Percentiles rank a stretch among this genome's conserved stretches.
phyloP scores from a whole-genome alignment of 2,888 invertebrate genomes.

The Limnephilus marmoratus region DNA sequence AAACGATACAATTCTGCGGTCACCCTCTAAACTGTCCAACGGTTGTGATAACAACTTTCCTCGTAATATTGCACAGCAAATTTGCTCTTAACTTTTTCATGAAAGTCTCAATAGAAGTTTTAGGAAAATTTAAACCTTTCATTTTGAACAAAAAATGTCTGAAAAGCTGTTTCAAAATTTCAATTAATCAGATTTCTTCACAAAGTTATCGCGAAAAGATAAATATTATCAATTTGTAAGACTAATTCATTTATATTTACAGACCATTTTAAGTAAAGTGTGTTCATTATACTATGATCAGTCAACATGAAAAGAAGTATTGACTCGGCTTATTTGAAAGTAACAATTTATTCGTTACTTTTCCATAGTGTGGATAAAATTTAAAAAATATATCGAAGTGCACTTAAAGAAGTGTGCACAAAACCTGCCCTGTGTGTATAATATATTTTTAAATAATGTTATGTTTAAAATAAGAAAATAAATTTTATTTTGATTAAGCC shows the following conservation, averaged over 20 bases:
- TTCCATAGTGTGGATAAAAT: background rate
- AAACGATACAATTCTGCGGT: slow-evolving; percentile 38
- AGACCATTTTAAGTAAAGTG: background rate
- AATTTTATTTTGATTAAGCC: slow-evolving; percentile 56
- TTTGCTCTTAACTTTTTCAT: slow-evolving; percentile 40
- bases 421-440: slow-evolving; percentile 64
- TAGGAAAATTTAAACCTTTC: background rate
- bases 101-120: background rate
- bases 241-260: background rate
- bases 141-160: background rate
- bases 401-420: background rate
- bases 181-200: background rate
- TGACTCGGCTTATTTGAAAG: background rate
- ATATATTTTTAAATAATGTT: slow-evolving; percentile 65
- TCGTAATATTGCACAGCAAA: slow-evolving; percentile 36
- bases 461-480: slow-evolving; percentile 66
- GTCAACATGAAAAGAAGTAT: background rate
- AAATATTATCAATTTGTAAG: background rate
- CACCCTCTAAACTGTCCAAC: slow-evolving; percentile 35
- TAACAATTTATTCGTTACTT: background rate
- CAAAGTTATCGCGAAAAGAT: background rate
- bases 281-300: background rate
- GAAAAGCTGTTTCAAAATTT: background rate
- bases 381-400: background rate
- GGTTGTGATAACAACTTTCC: slow-evolving; percentile 3